Base-by-base conservation (phyloP, 2,888 invertebrate genomes). In the Diaperis boleti region DNA sequence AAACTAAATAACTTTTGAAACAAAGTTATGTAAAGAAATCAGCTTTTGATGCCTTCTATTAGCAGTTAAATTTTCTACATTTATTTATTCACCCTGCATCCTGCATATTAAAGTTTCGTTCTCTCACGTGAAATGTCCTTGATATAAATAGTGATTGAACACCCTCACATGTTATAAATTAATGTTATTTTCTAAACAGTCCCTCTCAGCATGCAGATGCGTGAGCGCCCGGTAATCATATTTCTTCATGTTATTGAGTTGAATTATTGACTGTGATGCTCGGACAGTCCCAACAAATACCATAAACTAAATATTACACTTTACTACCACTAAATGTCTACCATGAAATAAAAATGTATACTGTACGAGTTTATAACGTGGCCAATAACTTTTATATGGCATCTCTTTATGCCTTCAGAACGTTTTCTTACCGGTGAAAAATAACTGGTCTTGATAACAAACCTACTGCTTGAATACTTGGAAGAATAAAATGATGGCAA, bases 251-350 rank as follows among this genome's bases (percentile, higher is more conserved):
- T 59, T 33, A 41, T 17, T 20, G 33, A 45, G 47, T 54, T 65
- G 67, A 70, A 54, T 66, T 70, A 69, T 67, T 50, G 64, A 62
- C 67, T 67, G 65, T 63, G 67, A 71, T 69, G 63, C 55, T 61
- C 60, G 61, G 61, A 64, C 62, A 56, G 64, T 65, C 65, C 70
- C 67, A 71, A 69, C 70, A 71, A 72, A 73, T 68, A 70, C 65
- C 69, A 70, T 74, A 74, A 75, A 76, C 71, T 74, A 72, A 75
- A 73, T 73, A 74, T 74, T 73, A 74, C 73, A 74, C 68, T 76
- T 76, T 74, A 75, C 65, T 73, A 68, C 72, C 71, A 73, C 67
- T 76, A 76, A 76, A 76, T 63, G 75, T 74, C 74, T 62, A 62
- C 56, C 57, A 52, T 64, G 67, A 71, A 70, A 73, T 75, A 73